Conservation (phyloP, 2,113 vertebrate species). For the Mesoclemmys tuberculata region DNA sequence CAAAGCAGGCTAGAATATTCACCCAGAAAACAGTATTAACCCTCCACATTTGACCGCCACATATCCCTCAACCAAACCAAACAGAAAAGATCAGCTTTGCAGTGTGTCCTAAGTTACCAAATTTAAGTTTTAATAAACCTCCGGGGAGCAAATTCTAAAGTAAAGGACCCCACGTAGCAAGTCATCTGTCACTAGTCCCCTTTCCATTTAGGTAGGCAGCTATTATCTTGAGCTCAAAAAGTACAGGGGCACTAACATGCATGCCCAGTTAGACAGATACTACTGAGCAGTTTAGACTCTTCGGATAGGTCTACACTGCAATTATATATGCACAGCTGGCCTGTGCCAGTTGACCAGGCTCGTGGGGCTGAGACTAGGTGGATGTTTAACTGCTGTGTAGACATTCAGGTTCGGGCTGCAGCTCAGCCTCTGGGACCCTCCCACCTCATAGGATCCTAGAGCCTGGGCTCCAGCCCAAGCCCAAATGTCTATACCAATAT, state of each 20-base stretch:
- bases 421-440: not conserved
- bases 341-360: not conserved
- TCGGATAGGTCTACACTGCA: not conserved
- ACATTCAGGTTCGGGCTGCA: not conserved
- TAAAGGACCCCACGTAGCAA: not conserved
- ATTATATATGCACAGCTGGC: not conserved
- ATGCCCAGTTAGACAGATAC: not conserved
- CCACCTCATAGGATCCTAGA: not conserved
- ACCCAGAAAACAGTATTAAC: fast-evolving
- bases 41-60: not conserved
- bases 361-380: not conserved
- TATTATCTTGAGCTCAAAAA: not conserved
- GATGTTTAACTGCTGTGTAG: not conserved
- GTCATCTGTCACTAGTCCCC: not conserved
- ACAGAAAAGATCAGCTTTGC: not conserved
- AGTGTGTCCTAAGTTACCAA: not conserved
- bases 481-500: not conserved
- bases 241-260: not conserved
- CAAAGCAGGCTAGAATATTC: not conserved
- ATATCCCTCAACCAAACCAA: not conserved
- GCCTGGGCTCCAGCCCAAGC: not conserved
- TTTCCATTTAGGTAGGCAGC: not conserved
- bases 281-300: not conserved
- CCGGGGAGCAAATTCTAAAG: not conserved
- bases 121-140: not conserved